Percentiles rank a stretch among this genome's conserved stretches.
These are phyloP conservation scores for Psophia crepitans DNA, from an alignment of 2,113 vertebrate species.

Conservation along the genomic window DNA sequence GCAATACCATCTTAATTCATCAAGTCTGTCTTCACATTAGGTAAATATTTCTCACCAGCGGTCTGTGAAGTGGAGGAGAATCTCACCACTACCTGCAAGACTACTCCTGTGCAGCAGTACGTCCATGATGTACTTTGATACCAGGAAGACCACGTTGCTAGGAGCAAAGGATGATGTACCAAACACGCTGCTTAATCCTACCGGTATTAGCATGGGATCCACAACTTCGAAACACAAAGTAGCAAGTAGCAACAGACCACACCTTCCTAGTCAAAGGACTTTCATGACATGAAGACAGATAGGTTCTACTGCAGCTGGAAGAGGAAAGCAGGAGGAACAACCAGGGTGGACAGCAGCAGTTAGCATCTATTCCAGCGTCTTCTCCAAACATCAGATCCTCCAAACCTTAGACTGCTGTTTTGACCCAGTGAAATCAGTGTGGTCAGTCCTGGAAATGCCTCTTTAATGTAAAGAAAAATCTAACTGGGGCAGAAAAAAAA, in stretches of 20 bases:
- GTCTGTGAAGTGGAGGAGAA: neutral
- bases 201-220: neutral
- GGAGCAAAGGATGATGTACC: neutral
- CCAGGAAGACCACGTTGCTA: neutral
- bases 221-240: neutral
- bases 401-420: neutral
- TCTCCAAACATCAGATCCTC: neutral
- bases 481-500: neutral
- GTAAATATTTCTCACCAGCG: neutral
- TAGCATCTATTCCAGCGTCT: neutral
- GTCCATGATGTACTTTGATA: neutral
- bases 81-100: neutral
- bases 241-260: neutral
- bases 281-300: neutral
- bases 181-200: neutral
- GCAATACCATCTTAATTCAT: neutral
- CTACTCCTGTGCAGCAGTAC: neutral
- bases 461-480: neutral
- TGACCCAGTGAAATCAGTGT: neutral
- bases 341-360: fast-evolving
- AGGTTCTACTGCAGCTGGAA: fast-evolving
- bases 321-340: neutral
- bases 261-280: neutral
- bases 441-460: neutral
- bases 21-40: neutral